Conservation (phyloP, 2,888 invertebrate genomes). For the Sphaerolaimus hirsutus region DNA sequence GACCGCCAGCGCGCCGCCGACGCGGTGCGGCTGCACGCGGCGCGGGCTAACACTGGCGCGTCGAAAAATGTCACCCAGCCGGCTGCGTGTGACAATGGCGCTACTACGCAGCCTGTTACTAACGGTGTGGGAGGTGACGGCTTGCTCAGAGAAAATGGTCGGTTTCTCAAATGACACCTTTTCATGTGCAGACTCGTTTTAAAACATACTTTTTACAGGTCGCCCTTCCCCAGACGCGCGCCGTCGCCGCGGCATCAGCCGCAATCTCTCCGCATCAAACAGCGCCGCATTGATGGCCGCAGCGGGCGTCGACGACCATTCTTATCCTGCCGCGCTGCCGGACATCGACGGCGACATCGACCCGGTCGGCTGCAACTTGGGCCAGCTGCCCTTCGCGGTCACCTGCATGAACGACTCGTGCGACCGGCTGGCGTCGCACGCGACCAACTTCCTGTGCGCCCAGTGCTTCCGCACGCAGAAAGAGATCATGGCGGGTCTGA, state of each 20-base stretch:
- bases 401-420: conserved; percentile 19
- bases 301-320: too few relatives aligned
- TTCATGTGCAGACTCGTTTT: too few relatives aligned
- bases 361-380: not conserved
- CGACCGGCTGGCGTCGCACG: conserved; percentile 14
- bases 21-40: too few relatives aligned
- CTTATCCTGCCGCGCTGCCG: too few relatives aligned
- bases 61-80: too few relatives aligned
- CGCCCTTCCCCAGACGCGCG: too few relatives aligned
- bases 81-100: too few relatives aligned
- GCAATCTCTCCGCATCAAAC: not conserved
- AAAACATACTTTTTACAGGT: too few relatives aligned
- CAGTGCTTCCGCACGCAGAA: conserved; percentile 18
- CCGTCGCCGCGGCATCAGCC: not conserved
- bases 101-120: too few relatives aligned
- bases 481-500: conserved; percentile 9
- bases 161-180: not conserved
- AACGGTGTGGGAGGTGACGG: too few relatives aligned
- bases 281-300: too few relatives aligned
- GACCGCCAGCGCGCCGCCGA: not conserved
- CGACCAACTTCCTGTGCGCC: conserved; percentile 21
- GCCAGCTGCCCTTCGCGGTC: conserved; percentile 13
- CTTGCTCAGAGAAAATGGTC: not conserved
- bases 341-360: not conserved
- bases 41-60: too few relatives aligned